Conservation (phyloP, 2,888 invertebrate species). For the Drosophila austrosaltans region DNA sequence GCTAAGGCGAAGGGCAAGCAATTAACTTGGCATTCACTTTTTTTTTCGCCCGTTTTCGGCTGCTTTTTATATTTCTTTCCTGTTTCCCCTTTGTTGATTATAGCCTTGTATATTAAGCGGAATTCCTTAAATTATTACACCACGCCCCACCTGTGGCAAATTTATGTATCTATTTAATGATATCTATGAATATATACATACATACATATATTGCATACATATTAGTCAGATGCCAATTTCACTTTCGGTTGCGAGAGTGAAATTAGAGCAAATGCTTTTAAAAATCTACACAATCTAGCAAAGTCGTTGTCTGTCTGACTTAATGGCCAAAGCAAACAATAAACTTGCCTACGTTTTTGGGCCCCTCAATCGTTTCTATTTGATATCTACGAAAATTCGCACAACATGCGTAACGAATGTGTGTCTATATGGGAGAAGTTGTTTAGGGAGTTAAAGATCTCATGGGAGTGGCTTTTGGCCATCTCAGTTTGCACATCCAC, state of each 20-base stretch:
- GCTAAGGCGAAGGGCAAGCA: constrained; percentile 65
- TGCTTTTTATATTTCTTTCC: constrained; percentile 21
- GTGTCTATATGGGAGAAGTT: not conserved
- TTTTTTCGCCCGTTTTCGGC: constrained; percentile 13
- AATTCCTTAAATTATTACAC: constrained; percentile 30
- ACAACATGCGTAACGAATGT: constrained; percentile 44
- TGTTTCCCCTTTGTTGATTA: constrained; percentile 28
- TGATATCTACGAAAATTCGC: constrained; percentile 30
- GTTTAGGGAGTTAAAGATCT: constrained; percentile 27
- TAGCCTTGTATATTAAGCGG: constrained; percentile 1
- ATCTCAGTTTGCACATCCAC: constrained; percentile 26
- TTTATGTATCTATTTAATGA: constrained; percentile 20
- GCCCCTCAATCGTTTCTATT: constrained; percentile 29
- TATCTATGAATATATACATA: constrained; percentile 12
- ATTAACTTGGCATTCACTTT: constrained; percentile 50
- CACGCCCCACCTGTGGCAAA: constrained; percentile 9
- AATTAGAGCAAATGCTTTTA: constrained; percentile 42
- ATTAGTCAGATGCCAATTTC: constrained; percentile 65
- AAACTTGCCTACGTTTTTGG: constrained; percentile 47
- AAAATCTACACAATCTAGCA: constrained; percentile 55
- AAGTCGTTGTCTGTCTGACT: constrained; percentile 25
- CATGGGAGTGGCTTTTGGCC: constrained; percentile 38
- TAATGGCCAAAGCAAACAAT: constrained; percentile 50
- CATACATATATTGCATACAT: constrained; percentile 36
- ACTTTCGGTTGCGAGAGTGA: constrained; percentile 56